phyloP scores from a whole-genome alignment of 2,888 invertebrate genomes.

The Nematopogon swammerdamellus region DNA sequence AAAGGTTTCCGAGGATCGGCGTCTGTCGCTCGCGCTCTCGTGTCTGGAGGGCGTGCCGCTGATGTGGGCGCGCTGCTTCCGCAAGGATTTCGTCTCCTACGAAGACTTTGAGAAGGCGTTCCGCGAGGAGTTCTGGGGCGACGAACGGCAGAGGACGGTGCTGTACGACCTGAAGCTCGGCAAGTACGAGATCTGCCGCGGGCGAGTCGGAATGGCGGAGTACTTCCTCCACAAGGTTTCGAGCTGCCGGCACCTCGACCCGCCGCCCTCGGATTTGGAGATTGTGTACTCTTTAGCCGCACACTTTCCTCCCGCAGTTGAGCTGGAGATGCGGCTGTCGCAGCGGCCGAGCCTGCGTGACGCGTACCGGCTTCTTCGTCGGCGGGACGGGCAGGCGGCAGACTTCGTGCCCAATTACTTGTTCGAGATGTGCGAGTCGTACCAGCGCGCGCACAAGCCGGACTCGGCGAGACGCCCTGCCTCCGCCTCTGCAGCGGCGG shows the following conservation, averaged over 20 bases:
- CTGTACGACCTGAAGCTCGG: slow-evolving; percentile 46
- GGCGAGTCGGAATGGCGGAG: slow-evolving; percentile 42
- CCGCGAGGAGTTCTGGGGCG: slow-evolving; percentile 47
- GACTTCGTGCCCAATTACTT: slow-evolving; percentile 48
- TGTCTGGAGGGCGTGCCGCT: slow-evolving; percentile 44
- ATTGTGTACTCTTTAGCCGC: slow-evolving; percentile 47
- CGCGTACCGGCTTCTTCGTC: slow-evolving; percentile 41
- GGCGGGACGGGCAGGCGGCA: slow-evolving; percentile 39
- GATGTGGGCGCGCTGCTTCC: slow-evolving; percentile 48
- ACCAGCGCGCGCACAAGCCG: slow-evolving; percentile 37
- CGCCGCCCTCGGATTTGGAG: slow-evolving; percentile 47
- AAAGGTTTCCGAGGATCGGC: slow-evolving; percentile 35
- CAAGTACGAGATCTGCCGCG: slow-evolving; percentile 34
- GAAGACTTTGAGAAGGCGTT: slow-evolving; percentile 37
- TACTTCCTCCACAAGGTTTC: slow-evolving; percentile 48
- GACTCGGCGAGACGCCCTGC: slow-evolving; percentile 27
- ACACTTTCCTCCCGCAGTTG: slow-evolving; percentile 44
- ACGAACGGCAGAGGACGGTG: slow-evolving; percentile 41
- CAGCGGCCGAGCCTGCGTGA: slow-evolving; percentile 46
- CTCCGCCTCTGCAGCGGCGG: neutral
- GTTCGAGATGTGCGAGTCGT: slow-evolving; percentile 50
- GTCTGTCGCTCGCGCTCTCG: slow-evolving; percentile 39
- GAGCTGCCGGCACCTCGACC: slow-evolving; percentile 40
- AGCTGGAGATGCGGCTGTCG: slow-evolving; percentile 42
- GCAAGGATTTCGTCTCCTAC: slow-evolving; percentile 33